These are phyloP conservation scores for Choreutis nemorana DNA, from an alignment of 2,888 invertebrate genomes.

Conservation along the genomic window DNA sequence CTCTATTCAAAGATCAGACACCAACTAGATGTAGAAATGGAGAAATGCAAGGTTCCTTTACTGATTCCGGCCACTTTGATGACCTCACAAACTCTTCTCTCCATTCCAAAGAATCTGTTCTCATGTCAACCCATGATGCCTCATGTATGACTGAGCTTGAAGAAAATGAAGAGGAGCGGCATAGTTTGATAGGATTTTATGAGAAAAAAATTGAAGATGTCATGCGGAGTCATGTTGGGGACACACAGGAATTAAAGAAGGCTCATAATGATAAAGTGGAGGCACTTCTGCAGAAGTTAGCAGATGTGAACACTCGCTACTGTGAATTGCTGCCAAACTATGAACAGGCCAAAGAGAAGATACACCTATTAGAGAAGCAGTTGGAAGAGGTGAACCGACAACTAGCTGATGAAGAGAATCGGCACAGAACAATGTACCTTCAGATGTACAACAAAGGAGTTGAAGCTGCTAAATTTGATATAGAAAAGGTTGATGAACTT, in stretches of 20 bases:
- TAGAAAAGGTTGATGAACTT: slow-evolving; percentile 74
- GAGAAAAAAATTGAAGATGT: slow-evolving; percentile 80
- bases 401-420: slow-evolving; percentile 74
- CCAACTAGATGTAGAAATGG: slow-evolving; percentile 46
- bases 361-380: slow-evolving; percentile 75
- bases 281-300: slow-evolving; percentile 73
- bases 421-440: slow-evolving; percentile 79
- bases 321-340: slow-evolving; percentile 79
- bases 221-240: slow-evolving; percentile 65
- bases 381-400: slow-evolving; percentile 74
- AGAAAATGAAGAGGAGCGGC: slow-evolving; percentile 71
- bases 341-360: slow-evolving; percentile 76
- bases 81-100: slow-evolving; percentile 80
- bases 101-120: slow-evolving; percentile 78
- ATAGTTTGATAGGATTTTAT: slow-evolving; percentile 73
- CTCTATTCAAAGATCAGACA: slow-evolving; percentile 52
- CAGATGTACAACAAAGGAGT: slow-evolving; percentile 86
- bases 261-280: slow-evolving; percentile 83
- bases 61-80: slow-evolving; percentile 88
- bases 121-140: slow-evolving; percentile 61
- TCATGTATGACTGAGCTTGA: slow-evolving; percentile 58
- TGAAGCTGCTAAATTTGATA: slow-evolving; percentile 78
- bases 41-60: slow-evolving; percentile 80
- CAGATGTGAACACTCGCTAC: slow-evolving; percentile 79
- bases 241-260: slow-evolving; percentile 79